phyloP scores from a whole-genome alignment of 2,888 invertebrate genomes.

The Alcis repandata region DNA sequence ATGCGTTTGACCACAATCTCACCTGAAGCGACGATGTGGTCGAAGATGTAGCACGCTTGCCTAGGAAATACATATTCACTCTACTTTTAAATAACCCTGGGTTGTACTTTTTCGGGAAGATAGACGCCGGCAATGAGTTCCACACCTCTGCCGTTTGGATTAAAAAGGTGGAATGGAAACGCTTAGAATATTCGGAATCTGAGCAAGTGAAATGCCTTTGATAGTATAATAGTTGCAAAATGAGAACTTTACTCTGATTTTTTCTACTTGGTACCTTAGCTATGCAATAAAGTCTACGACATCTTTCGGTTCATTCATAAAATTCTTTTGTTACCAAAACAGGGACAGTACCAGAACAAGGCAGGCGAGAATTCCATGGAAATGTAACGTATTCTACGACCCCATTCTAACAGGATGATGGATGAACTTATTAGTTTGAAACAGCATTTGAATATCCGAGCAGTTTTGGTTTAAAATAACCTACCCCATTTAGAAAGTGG shows the following conservation, averaged over 20 bases:
- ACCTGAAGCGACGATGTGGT: no score
- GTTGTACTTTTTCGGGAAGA: no score
- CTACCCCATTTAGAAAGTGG: neutral
- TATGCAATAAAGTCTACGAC: constrained; percentile 55
- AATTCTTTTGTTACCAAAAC: constrained; percentile 56
- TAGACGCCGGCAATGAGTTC: no score
- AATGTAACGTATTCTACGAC: constrained; percentile 55
- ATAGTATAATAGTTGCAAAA: no score
- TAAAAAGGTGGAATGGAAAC: no score
- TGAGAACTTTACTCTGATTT: neutral
- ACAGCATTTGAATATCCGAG: neutral
- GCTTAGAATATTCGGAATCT: no score
- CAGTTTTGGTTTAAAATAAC: neutral
- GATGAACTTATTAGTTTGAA: constrained; percentile 14
- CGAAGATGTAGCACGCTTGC: no score
- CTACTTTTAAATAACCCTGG: no score
- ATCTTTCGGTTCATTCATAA: constrained; percentile 67
- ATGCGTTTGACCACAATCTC: no score
- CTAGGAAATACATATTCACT: no score
- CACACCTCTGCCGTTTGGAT: no score
- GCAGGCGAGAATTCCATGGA: constrained; percentile 62
- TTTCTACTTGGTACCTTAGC: constrained; percentile 54
- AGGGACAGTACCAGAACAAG: constrained; percentile 36
- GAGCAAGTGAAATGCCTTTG: neutral
- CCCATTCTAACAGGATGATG: constrained; percentile 12